Evolutionary conservation across 2,888 invertebrate genomes (phyloP).

Genomic region (Ophion ventricosus): DNA sequence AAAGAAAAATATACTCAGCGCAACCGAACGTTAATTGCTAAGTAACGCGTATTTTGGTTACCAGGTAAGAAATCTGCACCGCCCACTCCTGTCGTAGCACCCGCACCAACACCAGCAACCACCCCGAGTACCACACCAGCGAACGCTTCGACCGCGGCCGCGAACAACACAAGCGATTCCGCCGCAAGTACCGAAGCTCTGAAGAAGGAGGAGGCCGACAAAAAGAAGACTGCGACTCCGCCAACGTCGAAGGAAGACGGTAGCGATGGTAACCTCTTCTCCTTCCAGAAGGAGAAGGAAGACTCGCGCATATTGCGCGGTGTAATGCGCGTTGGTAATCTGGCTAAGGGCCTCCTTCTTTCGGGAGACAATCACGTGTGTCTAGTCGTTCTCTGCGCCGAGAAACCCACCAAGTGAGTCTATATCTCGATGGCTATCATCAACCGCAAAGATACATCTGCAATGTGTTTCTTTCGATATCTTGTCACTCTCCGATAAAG

Average conservation of each 20-base stretch:
- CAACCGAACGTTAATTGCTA: not conserved
- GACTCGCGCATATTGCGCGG: conserved; percentile 93
- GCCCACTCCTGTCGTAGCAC: not conserved
- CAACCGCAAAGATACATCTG: not conserved
- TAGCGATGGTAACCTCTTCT: conserved; percentile 88
- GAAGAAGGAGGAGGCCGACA: conserved; percentile 84
- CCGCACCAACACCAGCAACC: conserved; percentile 39
- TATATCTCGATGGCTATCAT: not conserved
- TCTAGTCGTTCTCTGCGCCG: conserved; percentile 96
- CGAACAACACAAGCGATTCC: conserved; percentile 68
- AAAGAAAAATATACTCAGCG: not conserved
- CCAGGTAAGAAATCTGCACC: conserved; percentile 73
- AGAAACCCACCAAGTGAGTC: conserved; percentile 93
- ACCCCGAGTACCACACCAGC: conserved; percentile 40
- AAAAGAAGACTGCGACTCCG: conserved; percentile 81
- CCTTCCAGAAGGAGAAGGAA: conserved; percentile 88
- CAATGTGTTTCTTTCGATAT: not conserved
- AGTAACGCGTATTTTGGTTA: not conserved
- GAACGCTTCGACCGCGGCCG: conserved; percentile 41
- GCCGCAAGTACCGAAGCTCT: conserved; percentile 78
- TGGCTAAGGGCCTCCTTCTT: conserved; percentile 95
- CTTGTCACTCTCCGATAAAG: not conserved
- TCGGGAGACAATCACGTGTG: conserved; percentile 95
- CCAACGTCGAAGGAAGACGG: conserved; percentile 87
- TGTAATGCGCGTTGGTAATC: conserved; percentile 97